Evolutionary conservation across 2,888 invertebrate genomes (phyloP).

Genomic region (Agrenia bidenticulata): DNA sequence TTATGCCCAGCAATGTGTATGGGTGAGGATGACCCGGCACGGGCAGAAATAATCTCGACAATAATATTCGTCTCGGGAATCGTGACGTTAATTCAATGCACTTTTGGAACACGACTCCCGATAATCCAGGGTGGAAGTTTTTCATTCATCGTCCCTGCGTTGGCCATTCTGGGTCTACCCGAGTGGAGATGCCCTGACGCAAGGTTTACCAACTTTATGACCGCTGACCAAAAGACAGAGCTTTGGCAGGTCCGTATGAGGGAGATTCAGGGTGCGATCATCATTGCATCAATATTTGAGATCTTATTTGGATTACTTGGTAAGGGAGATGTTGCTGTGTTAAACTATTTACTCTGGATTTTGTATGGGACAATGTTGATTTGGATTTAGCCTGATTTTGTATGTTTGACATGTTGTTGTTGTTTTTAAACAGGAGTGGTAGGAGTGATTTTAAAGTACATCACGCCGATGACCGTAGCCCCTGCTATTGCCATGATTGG

Average conservation of each 20-base stretch:
- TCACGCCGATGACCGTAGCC: slow-evolving; percentile 80
- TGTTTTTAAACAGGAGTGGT: slow-evolving; percentile 66
- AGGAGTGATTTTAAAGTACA: slow-evolving; percentile 70
- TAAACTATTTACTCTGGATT: background rate
- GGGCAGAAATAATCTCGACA: slow-evolving; percentile 75
- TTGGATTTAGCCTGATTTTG: background rate
- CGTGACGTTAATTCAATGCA: slow-evolving; percentile 71
- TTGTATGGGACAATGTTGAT: background rate
- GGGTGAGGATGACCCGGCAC: slow-evolving; percentile 70
- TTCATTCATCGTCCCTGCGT: slow-evolving; percentile 74
- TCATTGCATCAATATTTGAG: slow-evolving; percentile 74
- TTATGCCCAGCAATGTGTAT: slow-evolving; percentile 79
- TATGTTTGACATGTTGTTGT: background rate
- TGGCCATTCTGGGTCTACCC: slow-evolving; percentile 71
- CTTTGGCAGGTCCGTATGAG: slow-evolving; percentile 76
- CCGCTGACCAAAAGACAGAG: slow-evolving; percentile 61
- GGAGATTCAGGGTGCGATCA: slow-evolving; percentile 78
- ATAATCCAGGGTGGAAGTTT: slow-evolving; percentile 67
- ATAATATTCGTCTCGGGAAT: slow-evolving; percentile 81
- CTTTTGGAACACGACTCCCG: slow-evolving; percentile 67
- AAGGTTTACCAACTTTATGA: slow-evolving; percentile 61
- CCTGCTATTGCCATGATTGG: slow-evolving; percentile 83
- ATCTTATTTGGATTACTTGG: slow-evolving; percentile 66
- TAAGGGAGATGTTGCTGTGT: slow-evolving; percentile 35
- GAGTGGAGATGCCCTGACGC: slow-evolving; percentile 65